Conservation (phyloP, 2,113 vertebrate species). For the Cranoglanis bouderius region DNA sequence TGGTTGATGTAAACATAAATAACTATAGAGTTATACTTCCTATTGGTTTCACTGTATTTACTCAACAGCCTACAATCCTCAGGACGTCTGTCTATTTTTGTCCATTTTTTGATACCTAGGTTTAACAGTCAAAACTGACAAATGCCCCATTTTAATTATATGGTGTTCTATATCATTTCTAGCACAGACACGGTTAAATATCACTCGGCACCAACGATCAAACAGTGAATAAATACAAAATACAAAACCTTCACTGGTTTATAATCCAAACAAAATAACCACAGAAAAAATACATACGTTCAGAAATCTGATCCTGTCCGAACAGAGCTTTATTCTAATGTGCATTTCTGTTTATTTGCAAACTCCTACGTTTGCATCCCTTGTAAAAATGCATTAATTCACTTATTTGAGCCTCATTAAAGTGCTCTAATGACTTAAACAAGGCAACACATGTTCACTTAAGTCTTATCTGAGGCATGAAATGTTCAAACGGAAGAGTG, state of each 20-base stretch:
- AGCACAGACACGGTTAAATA: not conserved
- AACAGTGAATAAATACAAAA: not conserved
- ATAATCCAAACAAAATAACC: not conserved
- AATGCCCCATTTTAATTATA: not conserved
- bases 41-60: not conserved
- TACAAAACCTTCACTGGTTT: too few relatives aligned
- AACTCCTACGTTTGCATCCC: not conserved
- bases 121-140: not conserved
- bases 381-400: not conserved
- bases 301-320: not conserved
- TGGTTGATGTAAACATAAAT: not conserved
- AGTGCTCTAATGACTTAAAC: not conserved
- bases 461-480: not conserved
- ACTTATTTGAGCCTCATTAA: not conserved
- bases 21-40: not conserved
- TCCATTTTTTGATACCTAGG: not conserved
- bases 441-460: slow-evolving; percentile 8
- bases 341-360: not conserved
- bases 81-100: not conserved
- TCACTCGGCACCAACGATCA: too few relatives aligned
- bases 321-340: not conserved
- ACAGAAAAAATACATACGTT: not conserved
- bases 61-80: not conserved
- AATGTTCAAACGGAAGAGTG: not conserved
- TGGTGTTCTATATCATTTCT: not conserved